Conservation (phyloP, 37 sponge, comb jelly and placozoan species). For the Halichondria panicea region DNA sequence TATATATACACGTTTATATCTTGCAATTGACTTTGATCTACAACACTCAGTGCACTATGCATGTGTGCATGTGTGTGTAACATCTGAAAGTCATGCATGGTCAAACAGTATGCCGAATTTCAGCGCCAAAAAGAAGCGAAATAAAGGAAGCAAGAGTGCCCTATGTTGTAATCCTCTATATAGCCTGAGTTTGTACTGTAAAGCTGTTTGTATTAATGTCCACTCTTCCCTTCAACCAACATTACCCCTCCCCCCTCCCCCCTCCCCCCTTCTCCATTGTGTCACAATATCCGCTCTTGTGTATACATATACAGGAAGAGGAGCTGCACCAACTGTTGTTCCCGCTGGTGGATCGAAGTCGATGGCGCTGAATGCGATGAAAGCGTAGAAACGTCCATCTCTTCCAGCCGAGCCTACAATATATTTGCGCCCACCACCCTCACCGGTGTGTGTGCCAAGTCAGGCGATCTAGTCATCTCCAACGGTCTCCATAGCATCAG, state of each 20-base stretch:
- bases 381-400: slow-evolving; percentile 42
- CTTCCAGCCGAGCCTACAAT: slow-evolving; percentile 11
- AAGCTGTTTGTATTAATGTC: neutral
- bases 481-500: slow-evolving; percentile 12
- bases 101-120: no score
- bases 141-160: no score
- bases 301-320: slow-evolving; percentile 35
- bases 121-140: no score
- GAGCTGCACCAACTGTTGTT: slow-evolving; percentile 54
- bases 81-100: no score
- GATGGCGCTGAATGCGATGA: slow-evolving; percentile 55
- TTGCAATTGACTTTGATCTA: no score
- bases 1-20: no score
- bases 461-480: slow-evolving; percentile 12
- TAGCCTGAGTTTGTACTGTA: no score
- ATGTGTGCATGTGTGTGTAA: no score
- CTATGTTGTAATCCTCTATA: no score
- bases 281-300: neutral
- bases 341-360: slow-evolving; percentile 57
- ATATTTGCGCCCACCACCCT: slow-evolving; percentile 59
- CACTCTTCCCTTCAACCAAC: neutral
- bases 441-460: slow-evolving; percentile 39
- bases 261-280: neutral
- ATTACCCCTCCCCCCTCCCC: neutral
- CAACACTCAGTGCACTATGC: no score